Evolutionary conservation across 2,113 vertebrate genomes (phyloP).

Genomic region (Sphyrna mokarran): DNA sequence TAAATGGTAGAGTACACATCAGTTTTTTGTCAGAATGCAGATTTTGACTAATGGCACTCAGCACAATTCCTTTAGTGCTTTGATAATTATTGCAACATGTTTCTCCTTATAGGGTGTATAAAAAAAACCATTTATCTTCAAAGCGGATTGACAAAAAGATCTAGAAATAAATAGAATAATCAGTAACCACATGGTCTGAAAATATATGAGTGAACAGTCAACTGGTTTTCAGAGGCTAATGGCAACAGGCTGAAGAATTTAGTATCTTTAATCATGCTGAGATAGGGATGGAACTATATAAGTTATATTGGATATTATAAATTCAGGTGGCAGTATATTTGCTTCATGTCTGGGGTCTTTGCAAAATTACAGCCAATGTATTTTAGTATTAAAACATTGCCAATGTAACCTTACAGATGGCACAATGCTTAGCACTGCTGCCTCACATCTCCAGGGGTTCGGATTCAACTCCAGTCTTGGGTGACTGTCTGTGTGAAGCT

Average conservation of each 20-base stretch:
- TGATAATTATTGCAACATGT: not conserved
- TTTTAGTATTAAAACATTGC: not conserved
- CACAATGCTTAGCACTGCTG: too few species aligned
- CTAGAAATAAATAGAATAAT: not conserved
- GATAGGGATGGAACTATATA: not conserved
- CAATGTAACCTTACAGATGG: not conserved
- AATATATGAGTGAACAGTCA: not conserved
- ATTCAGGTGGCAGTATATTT: not conserved
- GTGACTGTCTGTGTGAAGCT: too few species aligned
- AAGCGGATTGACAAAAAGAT: not conserved
- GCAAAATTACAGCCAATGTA: not conserved
- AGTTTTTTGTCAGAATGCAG: not conserved
- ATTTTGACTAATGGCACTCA: not conserved
- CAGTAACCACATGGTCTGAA: not conserved
- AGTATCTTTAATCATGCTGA: not conserved
- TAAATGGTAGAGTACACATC: not conserved
- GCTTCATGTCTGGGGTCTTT: not conserved
- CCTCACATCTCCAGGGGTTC: too few species aligned
- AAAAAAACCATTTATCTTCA: not conserved
- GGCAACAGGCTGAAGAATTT: not conserved
- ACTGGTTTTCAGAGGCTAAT: not conserved
- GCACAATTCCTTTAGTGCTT: not conserved
- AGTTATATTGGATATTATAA: not conserved
- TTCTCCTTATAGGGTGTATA: not conserved
- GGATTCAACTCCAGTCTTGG: too few species aligned